Conservation (phyloP, 1,140 invertebrate species). For the Archivesica marissinica region DNA sequence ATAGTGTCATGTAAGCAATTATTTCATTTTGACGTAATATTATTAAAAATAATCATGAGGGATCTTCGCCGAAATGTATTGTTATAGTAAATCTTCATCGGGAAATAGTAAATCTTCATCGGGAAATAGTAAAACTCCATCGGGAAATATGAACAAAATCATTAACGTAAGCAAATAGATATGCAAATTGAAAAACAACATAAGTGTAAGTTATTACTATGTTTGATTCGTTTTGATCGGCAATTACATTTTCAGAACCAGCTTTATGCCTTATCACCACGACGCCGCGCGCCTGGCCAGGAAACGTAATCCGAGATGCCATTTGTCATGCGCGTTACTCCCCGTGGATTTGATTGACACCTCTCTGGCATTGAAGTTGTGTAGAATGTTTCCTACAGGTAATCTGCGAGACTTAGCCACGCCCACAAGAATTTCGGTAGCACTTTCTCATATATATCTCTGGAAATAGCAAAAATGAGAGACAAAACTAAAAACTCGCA, state of each 20-base stretch:
- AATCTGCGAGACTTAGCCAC: neutral
- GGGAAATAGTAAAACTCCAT: too few species aligned
- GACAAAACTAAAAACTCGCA: neutral
- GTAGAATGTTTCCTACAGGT: slow-evolving; percentile 29
- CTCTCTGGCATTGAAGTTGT: neutral
- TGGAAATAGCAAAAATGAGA: slow-evolving; percentile 18
- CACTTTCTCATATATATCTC: slow-evolving; percentile 46
- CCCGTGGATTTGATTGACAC: slow-evolving; percentile 45
- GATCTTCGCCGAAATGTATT: too few species aligned
- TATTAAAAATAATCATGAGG: too few species aligned
- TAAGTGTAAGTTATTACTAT: slow-evolving; percentile 39
- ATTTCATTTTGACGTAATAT: too few species aligned
- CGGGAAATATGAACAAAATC: too few species aligned
- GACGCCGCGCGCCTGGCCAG: neutral
- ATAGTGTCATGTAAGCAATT: too few species aligned
- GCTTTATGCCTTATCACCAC: slow-evolving; percentile 40
- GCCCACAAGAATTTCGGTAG: slow-evolving; percentile 42
- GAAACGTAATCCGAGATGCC: slow-evolving; percentile 37
- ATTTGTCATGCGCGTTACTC: slow-evolving; percentile 43
- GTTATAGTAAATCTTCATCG: too few species aligned
- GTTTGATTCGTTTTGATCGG: slow-evolving; percentile 37
- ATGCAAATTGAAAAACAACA: slow-evolving; percentile 32
- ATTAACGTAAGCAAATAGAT: neutral
- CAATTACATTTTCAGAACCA: slow-evolving; percentile 53
- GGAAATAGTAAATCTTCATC: too few species aligned